Percentiles rank a stretch among this genome's conserved stretches.
These are phyloP conservation scores for Peromyscus attwateri DNA, from an alignment of 2,797 vertebrate genomes.

Conservation along the genomic window DNA sequence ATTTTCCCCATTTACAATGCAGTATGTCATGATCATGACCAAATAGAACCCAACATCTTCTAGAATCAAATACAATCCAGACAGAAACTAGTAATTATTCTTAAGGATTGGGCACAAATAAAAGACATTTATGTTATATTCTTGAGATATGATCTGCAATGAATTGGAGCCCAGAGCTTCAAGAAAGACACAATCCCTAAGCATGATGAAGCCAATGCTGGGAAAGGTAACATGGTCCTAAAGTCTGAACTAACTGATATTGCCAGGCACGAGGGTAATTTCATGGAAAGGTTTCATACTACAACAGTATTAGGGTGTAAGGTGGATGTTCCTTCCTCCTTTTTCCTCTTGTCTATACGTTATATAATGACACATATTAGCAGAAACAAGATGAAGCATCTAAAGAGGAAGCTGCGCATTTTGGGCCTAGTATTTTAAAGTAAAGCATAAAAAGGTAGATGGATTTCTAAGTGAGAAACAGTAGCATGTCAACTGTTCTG, in stretches of 20 bases:
- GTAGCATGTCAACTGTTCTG: not conserved
- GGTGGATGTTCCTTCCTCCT: not conserved
- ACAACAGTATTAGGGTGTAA: not conserved
- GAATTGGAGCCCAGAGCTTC: not conserved
- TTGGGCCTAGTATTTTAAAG: not conserved
- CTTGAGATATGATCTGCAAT: not conserved
- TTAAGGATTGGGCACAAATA: not conserved
- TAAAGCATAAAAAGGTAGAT: not conserved
- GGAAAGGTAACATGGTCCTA: not conserved
- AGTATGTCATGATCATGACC: not conserved
- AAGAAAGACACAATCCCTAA: not conserved
- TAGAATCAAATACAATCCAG: not conserved
- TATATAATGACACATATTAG: no score
- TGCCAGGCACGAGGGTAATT: no score
- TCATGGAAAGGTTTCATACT: accelerated
- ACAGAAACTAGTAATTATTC: not conserved
- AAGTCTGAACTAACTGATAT: no score
- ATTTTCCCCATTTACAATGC: not conserved
- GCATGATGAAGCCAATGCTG: not conserved
- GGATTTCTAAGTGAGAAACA: not conserved
- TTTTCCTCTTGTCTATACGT: not conserved
- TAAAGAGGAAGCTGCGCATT: not conserved
- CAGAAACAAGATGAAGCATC: not conserved
- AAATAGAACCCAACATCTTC: not conserved
- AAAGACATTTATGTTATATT: not conserved